Evolutionary conservation across 2,797 vertebrate species (phyloP).

Genomic region (Loris lydekkerianus): DNA sequence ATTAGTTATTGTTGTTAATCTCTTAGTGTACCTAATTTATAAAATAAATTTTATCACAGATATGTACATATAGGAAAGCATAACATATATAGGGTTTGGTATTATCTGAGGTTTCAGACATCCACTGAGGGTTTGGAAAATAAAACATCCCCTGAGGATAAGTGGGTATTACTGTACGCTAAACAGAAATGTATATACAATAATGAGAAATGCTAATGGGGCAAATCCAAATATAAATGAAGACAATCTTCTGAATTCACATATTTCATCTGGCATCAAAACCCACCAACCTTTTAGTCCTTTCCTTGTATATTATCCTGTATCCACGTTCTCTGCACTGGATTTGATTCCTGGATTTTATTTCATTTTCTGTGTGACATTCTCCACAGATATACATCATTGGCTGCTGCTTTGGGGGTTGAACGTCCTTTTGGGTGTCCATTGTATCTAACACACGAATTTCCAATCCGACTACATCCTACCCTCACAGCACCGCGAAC

Average conservation of each 20-base stretch:
- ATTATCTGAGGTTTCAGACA: background rate
- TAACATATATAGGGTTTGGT: background rate
- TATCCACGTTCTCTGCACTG: no score
- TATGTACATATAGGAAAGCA: background rate
- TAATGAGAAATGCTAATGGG: slow-evolving; percentile 3
- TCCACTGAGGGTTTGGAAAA: background rate
- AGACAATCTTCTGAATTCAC: slow-evolving; percentile 63
- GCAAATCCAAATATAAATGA: slow-evolving; percentile 30
- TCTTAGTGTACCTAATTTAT: background rate
- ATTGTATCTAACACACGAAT: no score
- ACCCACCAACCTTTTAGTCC: slow-evolving; percentile 86
- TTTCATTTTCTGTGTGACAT: no score
- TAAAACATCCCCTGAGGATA: background rate
- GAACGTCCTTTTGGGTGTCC: no score
- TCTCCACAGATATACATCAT: no score
- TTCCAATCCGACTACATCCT: no score
- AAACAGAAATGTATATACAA: slow-evolving; percentile 67
- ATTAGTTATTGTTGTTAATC: background rate
- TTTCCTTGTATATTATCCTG: no score
- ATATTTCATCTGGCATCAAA: slow-evolving; percentile 90
- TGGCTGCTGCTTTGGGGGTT: no score
- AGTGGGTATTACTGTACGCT: slow-evolving; percentile 50
- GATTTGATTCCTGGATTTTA: no score
- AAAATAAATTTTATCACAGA: background rate
- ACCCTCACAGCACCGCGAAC: no score